Conservation (phyloP, 2,113 vertebrate genomes). For the Myrmecobius fasciatus region DNA sequence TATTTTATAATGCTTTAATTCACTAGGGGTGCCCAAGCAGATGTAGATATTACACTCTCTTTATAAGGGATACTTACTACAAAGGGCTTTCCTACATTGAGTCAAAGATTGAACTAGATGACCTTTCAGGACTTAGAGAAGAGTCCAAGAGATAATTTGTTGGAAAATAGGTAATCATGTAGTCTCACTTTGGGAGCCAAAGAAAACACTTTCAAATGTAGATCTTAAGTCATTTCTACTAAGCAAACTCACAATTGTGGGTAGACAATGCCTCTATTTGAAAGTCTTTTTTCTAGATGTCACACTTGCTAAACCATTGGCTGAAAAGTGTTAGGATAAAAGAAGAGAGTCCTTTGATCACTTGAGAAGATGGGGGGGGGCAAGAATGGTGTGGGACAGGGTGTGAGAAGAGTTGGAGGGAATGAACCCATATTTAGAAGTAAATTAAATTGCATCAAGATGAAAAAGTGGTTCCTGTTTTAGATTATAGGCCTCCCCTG, state of each 20-base stretch:
- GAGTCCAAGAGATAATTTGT: constrained; percentile 39
- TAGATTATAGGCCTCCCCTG: constrained; percentile 68
- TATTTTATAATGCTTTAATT: neutral
- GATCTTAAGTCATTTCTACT: constrained; percentile 66
- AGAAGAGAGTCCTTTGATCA: constrained; percentile 78
- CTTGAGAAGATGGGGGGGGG: constrained; percentile 63
- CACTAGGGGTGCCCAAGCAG: neutral
- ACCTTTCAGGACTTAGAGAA: neutral
- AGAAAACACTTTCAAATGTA: constrained; percentile 71
- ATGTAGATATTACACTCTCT: neutral
- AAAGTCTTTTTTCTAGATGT: constrained; percentile 59
- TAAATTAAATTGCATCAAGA: constrained; percentile 56
- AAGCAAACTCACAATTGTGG: constrained; percentile 39
- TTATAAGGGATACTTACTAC: neutral
- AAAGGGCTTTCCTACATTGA: neutral
- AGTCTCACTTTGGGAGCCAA: constrained; percentile 66
- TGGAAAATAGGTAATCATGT: constrained; percentile 45
- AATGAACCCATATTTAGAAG: constrained; percentile 61
- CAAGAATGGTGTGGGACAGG: constrained; percentile 31
- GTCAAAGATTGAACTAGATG: neutral
- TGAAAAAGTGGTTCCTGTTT: constrained; percentile 46
- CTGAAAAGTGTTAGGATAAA: constrained; percentile 60
- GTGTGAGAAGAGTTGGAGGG: constrained; percentile 53
- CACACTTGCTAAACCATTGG: constrained; percentile 59
- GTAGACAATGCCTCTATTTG: neutral